These are phyloP conservation scores for Trichogramma pretiosum DNA, from an alignment of 1,140 invertebrate genomes.

Conservation along the genomic window DNA sequence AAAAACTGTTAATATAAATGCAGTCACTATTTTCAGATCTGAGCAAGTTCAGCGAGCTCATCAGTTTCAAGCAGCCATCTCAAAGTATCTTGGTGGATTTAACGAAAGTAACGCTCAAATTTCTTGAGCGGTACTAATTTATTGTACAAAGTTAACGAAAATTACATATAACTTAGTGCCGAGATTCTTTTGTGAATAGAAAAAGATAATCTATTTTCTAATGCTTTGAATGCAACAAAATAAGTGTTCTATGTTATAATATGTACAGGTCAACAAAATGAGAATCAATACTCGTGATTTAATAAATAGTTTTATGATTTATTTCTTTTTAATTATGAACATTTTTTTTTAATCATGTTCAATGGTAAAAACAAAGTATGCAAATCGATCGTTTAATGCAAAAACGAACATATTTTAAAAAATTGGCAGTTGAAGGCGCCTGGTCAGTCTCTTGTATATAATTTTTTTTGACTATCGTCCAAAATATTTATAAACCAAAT, in stretches of 20 bases:
- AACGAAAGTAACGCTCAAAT: neutral
- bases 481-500: too few species aligned
- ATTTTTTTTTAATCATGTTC: slow-evolving; percentile 26
- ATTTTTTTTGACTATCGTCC: too few species aligned
- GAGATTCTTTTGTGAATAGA: too few species aligned
- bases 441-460: slow-evolving; percentile 24
- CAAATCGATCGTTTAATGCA: too few species aligned
- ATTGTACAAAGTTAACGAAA: neutral
- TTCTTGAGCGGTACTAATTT: neutral
- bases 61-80: slow-evolving; percentile 38
- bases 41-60: slow-evolving; percentile 36
- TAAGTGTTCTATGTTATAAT: neutral
- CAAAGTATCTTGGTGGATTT: slow-evolving; percentile 35
- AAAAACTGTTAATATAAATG: too few species aligned
- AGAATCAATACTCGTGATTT: slow-evolving; percentile 14
- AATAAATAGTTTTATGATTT: slow-evolving; percentile 32
- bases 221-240: too few species aligned
- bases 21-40: slow-evolving; percentile 23
- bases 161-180: too few species aligned
- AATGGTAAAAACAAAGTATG: too few species aligned
- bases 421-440: slow-evolving; percentile 28
- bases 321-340: slow-evolving; percentile 26
- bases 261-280: neutral
- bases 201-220: too few species aligned
- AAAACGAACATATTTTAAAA: too few species aligned